Evolutionary conservation across 2,888 invertebrate genomes (phyloP), one percentile per base, ranked within the genome.

Genomic region (Heliconius hortense): DNA sequence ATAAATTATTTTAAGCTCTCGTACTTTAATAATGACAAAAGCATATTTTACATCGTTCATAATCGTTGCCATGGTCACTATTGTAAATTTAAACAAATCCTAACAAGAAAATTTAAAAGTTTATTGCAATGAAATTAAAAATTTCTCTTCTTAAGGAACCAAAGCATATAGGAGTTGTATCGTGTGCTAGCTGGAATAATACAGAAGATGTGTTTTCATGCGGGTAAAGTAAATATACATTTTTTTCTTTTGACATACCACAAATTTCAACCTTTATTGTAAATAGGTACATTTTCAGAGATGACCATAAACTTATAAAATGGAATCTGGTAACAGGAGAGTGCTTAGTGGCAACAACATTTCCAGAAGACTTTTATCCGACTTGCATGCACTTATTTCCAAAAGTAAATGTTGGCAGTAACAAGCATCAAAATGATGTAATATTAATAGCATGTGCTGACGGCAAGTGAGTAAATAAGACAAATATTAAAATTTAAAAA

Each of bases 191-290:
- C 81, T 99, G 99, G 99, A 97, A 97, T 88, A 97, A 96, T 82
- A 96, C 97, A 43, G 99, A 99, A 89, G 99, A 99, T 89, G 96
- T 98, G 69, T 98, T 97, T 91, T 98, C 98, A 35, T 97, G 97
- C 83, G 97, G 97, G 98, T 97, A 89, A 89, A 90, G 53, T 24
- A 10, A 69, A 70, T 13, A 8, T 39, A 39, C 0, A n/a, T 64
- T 28, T 15, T 31, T 31, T 63, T 10, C 10, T 60, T 11, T 63
- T 15, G 18, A 21, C 4, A 60, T 60, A 4, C 48, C 13, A 39
- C 11, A 39, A 48, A 48, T 18, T 48, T 48, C n/a, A n/a, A 7
- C 0, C 48, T 48, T 48, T 18, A 18, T 48, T 48, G 18, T 39
- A 64, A 64, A 43, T 28, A 5, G 1, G 13, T 13, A 56, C 1